Evolutionary conservation across 2,888 invertebrate genomes (phyloP).

Genomic region (Helicoverpa assulta): DNA sequence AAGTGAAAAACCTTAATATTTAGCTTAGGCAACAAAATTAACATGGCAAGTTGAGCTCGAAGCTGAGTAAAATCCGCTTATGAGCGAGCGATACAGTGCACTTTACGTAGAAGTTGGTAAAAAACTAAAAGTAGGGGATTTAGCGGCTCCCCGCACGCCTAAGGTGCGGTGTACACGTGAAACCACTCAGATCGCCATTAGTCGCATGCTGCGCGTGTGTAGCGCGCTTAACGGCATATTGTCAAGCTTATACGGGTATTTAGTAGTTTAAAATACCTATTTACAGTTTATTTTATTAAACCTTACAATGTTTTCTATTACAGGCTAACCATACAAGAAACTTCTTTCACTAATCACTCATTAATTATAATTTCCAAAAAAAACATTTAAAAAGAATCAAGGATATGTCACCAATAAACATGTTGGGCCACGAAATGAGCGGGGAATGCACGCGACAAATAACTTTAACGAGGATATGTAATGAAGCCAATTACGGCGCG

Average conservation of each 20-base stretch:
- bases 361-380: conserved; percentile 6
- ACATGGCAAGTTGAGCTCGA: conserved; percentile 40
- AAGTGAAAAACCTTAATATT: conserved; percentile 11
- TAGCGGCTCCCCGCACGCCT: conserved; percentile 72
- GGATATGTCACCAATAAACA: conserved; percentile 51
- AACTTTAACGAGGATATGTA: conserved; percentile 56
- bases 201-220: conserved; percentile 67
- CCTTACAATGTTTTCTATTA: too few species aligned
- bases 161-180: conserved; percentile 83
- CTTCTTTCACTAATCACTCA: neutral
- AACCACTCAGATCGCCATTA: conserved; percentile 85
- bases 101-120: conserved; percentile 74
- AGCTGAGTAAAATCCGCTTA: conserved; percentile 71
- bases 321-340: too few species aligned
- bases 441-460: conserved; percentile 41
- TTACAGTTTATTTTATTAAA: too few species aligned
- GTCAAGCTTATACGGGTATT: conserved; percentile 45
- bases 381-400: conserved; percentile 20
- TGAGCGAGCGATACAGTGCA: conserved; percentile 79
- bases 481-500: conserved; percentile 63
- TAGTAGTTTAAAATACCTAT: conserved; percentile 31
- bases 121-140: conserved; percentile 83
- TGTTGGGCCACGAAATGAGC: conserved; percentile 55
- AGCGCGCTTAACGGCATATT: conserved; percentile 55
- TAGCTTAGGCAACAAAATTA: conserved; percentile 47